Base-by-base conservation (phyloP, 2,113 vertebrate genomes). In the Fukomys damarensis region DNA sequence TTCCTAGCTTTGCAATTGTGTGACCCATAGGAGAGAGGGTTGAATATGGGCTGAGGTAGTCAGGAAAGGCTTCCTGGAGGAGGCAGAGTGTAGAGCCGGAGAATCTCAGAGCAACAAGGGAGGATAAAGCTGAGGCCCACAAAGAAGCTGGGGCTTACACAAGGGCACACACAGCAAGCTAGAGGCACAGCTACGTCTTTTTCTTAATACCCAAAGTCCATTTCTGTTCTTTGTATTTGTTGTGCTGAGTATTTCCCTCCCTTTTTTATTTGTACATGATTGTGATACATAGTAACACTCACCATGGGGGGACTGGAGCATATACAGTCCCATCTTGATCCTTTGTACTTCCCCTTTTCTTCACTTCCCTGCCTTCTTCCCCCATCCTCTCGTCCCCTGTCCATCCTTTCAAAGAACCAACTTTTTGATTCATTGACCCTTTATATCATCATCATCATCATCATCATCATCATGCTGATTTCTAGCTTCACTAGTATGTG, bases 41-140 rank as follows among this genome's bases (percentile, higher is more conserved):
- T 54, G 49, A 41, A 41, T 46, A 13, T 61, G 65, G 24, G 28
- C 28, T 59, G 11, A 58, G 70, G 91, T 35, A 70, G 32, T 80
- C 43, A 12, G 79, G 79, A 79, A 10, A 89, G 86, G 59, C 77
- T 95, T 98, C 59, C 59, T 89, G 49, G 24, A 70, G 86, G n/a
- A 93, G 65, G 63, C 19, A 91, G 89, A 70, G 54, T 76, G 63
- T 46, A 41, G 46, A 30, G 20, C 70, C 46, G n/a, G 35, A 91
- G 72, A 41, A 70, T 46, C 94, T 87, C 38, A 84, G 82, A 97
- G 26, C 54, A n/a, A 59, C 46, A 9, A 66, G 26, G 72, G 4
- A 68, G 12, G 43, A 17, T 74, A 38, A 84, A 63, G 49, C 63
- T 72, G 54, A 91, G n/a, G n/a, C 54, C 32, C 76, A 70, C 11